A percentile compares a stretch with the other conserved stretches of the same genome.
Conservation (phyloP, 1,140 invertebrate genomes). For the Scaptomyza graminum region DNA sequence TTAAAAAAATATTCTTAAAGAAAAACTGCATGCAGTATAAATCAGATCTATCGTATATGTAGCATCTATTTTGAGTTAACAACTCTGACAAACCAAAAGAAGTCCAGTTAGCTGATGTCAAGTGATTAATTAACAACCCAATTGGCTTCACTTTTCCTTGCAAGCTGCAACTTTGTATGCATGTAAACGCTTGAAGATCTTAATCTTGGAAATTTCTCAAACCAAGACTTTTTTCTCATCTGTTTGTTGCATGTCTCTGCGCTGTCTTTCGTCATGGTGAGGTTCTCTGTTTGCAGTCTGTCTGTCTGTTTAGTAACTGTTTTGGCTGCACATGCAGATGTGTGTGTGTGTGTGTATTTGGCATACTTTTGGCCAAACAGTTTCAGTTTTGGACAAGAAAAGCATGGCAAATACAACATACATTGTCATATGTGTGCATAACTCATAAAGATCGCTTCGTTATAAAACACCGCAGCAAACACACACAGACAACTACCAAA, state of each 20-base stretch:
- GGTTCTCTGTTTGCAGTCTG: conserved; percentile 32
- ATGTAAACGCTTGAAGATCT: conserved; percentile 54
- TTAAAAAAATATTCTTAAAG: too few species aligned
- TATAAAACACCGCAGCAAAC: conserved; percentile 12
- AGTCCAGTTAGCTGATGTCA: conserved; percentile 20
- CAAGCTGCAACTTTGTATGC: conserved; percentile 59
- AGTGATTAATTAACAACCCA: conserved; percentile 34
- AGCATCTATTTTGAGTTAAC: neutral
- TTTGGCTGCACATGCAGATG: conserved; percentile 12
- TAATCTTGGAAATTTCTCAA: conserved; percentile 44
- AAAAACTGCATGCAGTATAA: too few species aligned
- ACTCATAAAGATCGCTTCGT: conserved; percentile 68
- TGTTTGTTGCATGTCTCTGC: conserved; percentile 15
- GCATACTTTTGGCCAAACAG: conserved; percentile 57
- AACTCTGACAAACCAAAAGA: conserved; percentile 11
- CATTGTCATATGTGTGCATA: conserved; percentile 71
- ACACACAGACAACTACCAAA: conserved; percentile 44
- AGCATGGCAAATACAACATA: conserved; percentile 3
- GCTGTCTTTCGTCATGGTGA: conserved; percentile 8
- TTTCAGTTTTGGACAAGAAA: conserved; percentile 1
- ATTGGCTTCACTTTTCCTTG: conserved; percentile 53
- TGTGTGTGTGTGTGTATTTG: conserved; percentile 20
- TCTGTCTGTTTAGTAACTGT: conserved; percentile 62
- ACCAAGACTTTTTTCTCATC: neutral
- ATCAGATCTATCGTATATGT: too few species aligned